Evolutionary conservation across 1,140 invertebrate genomes (phyloP), one percentile per base, ranked within the genome.

Genomic region (Cyclina sinensis): DNA sequence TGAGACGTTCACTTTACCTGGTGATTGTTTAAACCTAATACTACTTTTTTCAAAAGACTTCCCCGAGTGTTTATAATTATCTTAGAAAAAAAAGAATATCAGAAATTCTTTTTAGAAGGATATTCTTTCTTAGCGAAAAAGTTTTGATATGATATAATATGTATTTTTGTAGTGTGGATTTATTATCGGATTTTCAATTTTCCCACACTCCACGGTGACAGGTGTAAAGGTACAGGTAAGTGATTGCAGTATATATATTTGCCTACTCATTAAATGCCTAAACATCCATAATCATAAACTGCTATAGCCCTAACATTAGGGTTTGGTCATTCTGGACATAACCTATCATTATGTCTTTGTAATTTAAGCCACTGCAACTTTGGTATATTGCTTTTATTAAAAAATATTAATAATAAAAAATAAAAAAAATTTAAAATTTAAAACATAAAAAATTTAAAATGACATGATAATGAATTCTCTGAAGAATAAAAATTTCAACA

Each of bases 101-200:
- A n/a, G n/a, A n/a, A n/a, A n/a, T n/a, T n/a, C n/a, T 59, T 59
- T 70, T 18, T 70, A 37, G 68, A 24, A 9, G 70, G 14, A 39
- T 21, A 24, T 37, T 74, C 43, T 74, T 39, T n/a, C 30, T 7
- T 27, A 27, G 2, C 35, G 30, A 35, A 11, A 70, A 39, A 39
- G 43, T 74, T 39, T 70, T 30, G 37, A 32, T 21, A 39, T 70
- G 37, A 48, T 78, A 78, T 78, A 46, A 79, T 16, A 81, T 43
- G 32, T 37, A 43, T 62, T 62, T 62, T 81, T 59, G 12, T n/a
- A 18, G 21, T 21, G 2, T 11, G 57, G 39, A 59, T 62, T 62
- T 62, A 81, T 81, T 73, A 57, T 76, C 39, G 73, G 84, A 86
- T 86, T 73, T 51, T 86, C 70, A 86, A 78, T 86, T 86, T 86